Evolutionary conservation across 2,113 vertebrate genomes (phyloP).

Genomic region (Corythoichthys haematopterus): DNA sequence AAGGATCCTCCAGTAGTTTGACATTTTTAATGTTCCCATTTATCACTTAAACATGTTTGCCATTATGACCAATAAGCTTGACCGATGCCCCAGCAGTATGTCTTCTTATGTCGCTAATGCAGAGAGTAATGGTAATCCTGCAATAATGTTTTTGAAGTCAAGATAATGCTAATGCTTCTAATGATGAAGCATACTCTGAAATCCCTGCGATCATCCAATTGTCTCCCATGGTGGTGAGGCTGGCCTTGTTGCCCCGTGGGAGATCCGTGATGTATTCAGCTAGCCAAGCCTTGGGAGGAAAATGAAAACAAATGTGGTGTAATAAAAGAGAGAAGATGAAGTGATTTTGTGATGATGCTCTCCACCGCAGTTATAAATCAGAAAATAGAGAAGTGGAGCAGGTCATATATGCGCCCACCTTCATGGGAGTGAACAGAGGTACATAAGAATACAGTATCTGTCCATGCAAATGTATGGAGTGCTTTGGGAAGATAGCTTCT

Average conservation of each 20-base stretch:
- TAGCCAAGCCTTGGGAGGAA: slow-evolving; percentile 63
- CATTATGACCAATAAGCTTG: slow-evolving; percentile 25
- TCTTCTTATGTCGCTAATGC: slow-evolving; percentile 37
- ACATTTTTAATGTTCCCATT: slow-evolving; percentile 21
- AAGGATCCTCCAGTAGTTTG: slow-evolving; percentile 5
- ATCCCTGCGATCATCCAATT: slow-evolving; percentile 55
- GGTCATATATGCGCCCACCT: slow-evolving; percentile 47
- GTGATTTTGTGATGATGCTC: slow-evolving; percentile 69
- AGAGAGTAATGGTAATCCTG: slow-evolving; percentile 43
- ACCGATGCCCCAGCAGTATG: slow-evolving; percentile 31
- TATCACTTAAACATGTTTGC: slow-evolving; percentile 23
- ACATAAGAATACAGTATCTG: not conserved
- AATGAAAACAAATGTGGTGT: slow-evolving; percentile 76
- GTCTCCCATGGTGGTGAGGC: slow-evolving; percentile 51
- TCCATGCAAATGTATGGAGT: not conserved
- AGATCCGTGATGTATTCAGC: slow-evolving; percentile 72
- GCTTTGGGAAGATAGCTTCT: not conserved
- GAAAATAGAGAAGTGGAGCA: slow-evolving; percentile 68
- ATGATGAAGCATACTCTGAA: slow-evolving; percentile 61
- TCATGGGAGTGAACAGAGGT: slow-evolving; percentile 17
- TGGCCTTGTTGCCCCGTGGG: slow-evolving; percentile 56
- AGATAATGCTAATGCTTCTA: slow-evolving; percentile 58
- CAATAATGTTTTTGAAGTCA: slow-evolving; percentile 49
- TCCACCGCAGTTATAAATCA: slow-evolving; percentile 66
- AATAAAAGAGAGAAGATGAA: slow-evolving; percentile 75